Evolutionary conservation across 2,888 invertebrate species (phyloP), one percentile per base, ranked within the genome.

Genomic region (Ophion ellenae): DNA sequence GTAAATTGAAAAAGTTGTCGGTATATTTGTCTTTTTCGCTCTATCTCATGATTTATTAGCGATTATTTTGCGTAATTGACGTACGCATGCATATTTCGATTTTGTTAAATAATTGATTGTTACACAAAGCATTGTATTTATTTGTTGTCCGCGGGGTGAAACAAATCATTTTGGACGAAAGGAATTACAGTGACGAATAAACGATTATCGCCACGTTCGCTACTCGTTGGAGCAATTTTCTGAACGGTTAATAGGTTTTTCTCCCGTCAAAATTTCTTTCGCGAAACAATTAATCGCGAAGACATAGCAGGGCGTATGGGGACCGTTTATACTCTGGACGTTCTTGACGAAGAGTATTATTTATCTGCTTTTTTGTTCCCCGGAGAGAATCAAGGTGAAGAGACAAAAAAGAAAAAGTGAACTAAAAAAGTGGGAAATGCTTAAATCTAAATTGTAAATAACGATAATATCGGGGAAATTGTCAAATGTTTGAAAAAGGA

Each of bases 361-460:
- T 81, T 86, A 78, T 77, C 28, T 32, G n/a, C 61, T 66, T 73
- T 71, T 73, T 86, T 63, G 57, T 70, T 73, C 69, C 57, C 74
- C 74, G 74, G 66, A 77, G 76, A 78, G 83, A 81, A 82, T 81
- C 61, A 85, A 76, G 79, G 78, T 69, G 86, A 79, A 78, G 76
- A 81, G 71, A 85, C 73, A 87, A 61, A 45, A 45, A 28, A 82
- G 75, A 66, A 83, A 87, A 40, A 40, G 40, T 7, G 40, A 40
- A 40, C 40, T 28, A 11, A 71, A 45, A 64, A 76, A 17, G 36
- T n/a, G 36, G 67, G 47, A 80, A 80, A 71, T 61, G 28, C 71
- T 45, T 73, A 53, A 83, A 81, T 81, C 74, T 73, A 75, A 85
- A 84, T 85, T 87, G 87, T 88, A 87, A 84, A 88, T 87, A 87